These are phyloP conservation scores for Crypturellus tataupa DNA, from an alignment of 2,797 vertebrate genomes.

Conservation along the genomic window DNA sequence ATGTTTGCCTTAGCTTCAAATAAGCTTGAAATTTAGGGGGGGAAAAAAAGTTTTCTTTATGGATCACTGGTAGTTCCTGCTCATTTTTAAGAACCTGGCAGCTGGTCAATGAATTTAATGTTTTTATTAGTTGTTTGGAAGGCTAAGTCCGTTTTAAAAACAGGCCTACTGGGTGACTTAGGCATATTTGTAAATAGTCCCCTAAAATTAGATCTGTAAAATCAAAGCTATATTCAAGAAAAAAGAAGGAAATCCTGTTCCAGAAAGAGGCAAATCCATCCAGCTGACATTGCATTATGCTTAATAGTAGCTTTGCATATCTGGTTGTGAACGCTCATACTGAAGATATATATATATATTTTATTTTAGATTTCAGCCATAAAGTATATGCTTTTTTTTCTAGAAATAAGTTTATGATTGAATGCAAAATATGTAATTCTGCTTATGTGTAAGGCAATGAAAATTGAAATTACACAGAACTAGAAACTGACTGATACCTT, in stretches of 20 bases:
- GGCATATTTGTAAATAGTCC: background rate
- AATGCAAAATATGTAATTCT: background rate
- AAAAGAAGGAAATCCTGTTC: background rate
- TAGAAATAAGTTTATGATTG: background rate
- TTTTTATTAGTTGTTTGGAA: constrained; percentile 26
- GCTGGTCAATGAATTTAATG: background rate
- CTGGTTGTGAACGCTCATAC: background rate
- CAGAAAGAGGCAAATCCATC: background rate
- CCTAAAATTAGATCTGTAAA: constrained; percentile 34
- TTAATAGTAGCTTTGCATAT: background rate
- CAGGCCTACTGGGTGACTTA: background rate
- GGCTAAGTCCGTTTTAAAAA: constrained; percentile 7
- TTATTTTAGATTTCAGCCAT: background rate
- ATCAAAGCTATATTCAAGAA: background rate
- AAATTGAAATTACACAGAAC: background rate
- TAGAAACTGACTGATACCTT: background rate
- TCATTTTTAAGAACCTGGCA: background rate
- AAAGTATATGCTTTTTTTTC: background rate
- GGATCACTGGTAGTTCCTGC: background rate
- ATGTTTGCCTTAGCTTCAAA: background rate
- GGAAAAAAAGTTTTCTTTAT: background rate
- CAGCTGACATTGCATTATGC: background rate
- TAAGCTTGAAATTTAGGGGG: background rate
- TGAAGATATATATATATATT: background rate
- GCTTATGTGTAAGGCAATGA: background rate